A percentile compares a stretch with the other conserved stretches of the same genome.
Evolutionary conservation across 2,797 vertebrate species (phyloP).

Genomic region (Parotocinclus haroldoi): DNA sequence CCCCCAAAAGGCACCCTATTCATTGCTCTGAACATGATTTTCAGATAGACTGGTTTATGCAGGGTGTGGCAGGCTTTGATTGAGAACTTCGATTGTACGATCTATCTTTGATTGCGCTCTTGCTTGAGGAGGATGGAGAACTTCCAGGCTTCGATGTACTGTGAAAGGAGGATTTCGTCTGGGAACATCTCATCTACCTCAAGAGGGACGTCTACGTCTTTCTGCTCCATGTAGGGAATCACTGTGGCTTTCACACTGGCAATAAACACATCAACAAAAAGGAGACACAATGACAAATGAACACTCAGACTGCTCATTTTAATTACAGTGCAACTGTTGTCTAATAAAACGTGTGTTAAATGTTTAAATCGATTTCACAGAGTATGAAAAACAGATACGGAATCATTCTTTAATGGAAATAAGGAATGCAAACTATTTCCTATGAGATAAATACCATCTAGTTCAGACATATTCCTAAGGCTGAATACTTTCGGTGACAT

Average conservation of each 20-base stretch:
- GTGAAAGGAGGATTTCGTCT: constrained; percentile 69
- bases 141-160: constrained; percentile 79
- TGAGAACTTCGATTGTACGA: too few relatives aligned
- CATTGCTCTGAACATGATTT: constrained; percentile 47
- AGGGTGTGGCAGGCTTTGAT: neutral
- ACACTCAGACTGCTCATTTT: too few relatives aligned
- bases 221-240: constrained; percentile 72
- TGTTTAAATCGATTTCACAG: too few relatives aligned
- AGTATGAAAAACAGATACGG: too few relatives aligned
- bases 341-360: too few relatives aligned
- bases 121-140: constrained; percentile 70
- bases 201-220: constrained; percentile 61
- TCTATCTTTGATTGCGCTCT: constrained; percentile 59
- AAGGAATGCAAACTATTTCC: too few relatives aligned
- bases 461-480: too few relatives aligned
- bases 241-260: constrained; percentile 78
- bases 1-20: constrained; percentile 43
- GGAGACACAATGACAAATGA: neutral
- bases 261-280: too few relatives aligned
- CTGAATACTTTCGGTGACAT: too few relatives aligned
- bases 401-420: too few relatives aligned
- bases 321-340: too few relatives aligned
- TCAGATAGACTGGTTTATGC: constrained; percentile 21
- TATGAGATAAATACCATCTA: too few relatives aligned
- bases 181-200: constrained; percentile 80